These are phyloP conservation scores for Bombylius discolor DNA, from an alignment of 2,888 invertebrate genomes.

Conservation along the genomic window DNA sequence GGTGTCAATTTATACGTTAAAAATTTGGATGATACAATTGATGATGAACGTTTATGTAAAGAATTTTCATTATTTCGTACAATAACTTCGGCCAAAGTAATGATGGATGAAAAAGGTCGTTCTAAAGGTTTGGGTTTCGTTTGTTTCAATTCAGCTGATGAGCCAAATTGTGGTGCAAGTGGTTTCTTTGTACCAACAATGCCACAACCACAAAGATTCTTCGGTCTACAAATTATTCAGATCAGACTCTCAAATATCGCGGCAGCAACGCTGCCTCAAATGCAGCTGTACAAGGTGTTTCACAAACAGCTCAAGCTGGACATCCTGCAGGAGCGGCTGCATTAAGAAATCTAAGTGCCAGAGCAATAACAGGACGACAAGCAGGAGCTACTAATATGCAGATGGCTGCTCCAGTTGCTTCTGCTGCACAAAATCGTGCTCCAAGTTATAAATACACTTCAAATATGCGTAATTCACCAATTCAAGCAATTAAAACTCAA, in stretches of 20 bases:
- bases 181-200: constrained; percentile 92
- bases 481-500: constrained; percentile 32
- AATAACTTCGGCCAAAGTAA: constrained; percentile 96
- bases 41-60: constrained; percentile 89
- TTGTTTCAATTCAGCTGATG: constrained; percentile 94
- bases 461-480: constrained; percentile 79
- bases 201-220: constrained; percentile 79
- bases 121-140: constrained; percentile 98
- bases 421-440: constrained; percentile 52
- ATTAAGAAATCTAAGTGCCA: constrained; percentile 60
- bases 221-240: constrained; percentile 84
- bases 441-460: constrained; percentile 80
- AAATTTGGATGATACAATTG: constrained; percentile 95
- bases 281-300: constrained; percentile 32
- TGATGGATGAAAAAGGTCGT: constrained; percentile 89
- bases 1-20: constrained; percentile 62
- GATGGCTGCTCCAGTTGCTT: constrained; percentile 55
- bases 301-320: constrained; percentile 41
- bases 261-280: constrained; percentile 40
- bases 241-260: constrained; percentile 73
- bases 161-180: constrained; percentile 79
- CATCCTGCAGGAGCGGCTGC: constrained; percentile 47
- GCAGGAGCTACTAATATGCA: constrained; percentile 54
- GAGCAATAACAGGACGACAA: constrained; percentile 82
- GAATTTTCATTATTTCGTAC: constrained; percentile 94